A percentile compares a stretch with the other conserved stretches of the same genome.
These are phyloP conservation scores for Megaleporinus macrocephalus DNA, from an alignment of 2,113 vertebrate genomes.

Conservation along the genomic window DNA sequence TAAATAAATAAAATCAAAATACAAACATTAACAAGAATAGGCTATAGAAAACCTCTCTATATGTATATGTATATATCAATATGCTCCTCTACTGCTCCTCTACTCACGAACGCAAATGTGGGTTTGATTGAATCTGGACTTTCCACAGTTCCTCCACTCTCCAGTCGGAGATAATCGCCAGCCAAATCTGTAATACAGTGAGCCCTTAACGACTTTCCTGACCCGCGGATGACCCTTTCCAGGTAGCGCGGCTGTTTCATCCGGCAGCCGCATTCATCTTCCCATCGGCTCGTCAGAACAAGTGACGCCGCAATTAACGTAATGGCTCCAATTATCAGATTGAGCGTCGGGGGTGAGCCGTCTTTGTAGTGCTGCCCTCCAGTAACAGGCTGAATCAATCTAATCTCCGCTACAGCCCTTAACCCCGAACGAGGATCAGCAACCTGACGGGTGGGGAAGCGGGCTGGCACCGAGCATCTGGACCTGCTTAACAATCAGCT, in stretches of 20 bases:
- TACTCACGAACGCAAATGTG: too few relatives aligned
- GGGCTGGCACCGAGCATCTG: conserved; percentile 47
- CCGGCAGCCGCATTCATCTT: background rate
- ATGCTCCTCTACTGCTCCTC: too few relatives aligned
- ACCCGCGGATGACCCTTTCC: background rate
- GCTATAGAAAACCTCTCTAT: too few relatives aligned
- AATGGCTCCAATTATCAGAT: background rate
- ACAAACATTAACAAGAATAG: too few relatives aligned
- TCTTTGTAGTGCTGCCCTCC: conserved; percentile 17
- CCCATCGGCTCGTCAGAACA: background rate
- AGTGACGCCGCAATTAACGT: background rate
- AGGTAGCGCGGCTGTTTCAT: background rate
- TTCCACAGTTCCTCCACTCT: too few relatives aligned
- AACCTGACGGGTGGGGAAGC: conserved; percentile 41
- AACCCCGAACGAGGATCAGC: background rate
- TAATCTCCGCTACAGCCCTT: background rate
- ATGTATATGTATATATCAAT: too few relatives aligned
- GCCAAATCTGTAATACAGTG: background rate
- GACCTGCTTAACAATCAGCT: background rate
- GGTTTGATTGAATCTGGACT: too few relatives aligned
- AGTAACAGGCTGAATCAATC: conserved; percentile 16
- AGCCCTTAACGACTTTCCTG: background rate
- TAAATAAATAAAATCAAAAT: too few relatives aligned
- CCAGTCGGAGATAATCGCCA: too few relatives aligned
- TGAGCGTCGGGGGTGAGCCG: background rate